Evolutionary conservation across 2,113 vertebrate genomes (phyloP), one percentile per base, ranked within the genome.

Genomic region (Emydura subglobosa): DNA sequence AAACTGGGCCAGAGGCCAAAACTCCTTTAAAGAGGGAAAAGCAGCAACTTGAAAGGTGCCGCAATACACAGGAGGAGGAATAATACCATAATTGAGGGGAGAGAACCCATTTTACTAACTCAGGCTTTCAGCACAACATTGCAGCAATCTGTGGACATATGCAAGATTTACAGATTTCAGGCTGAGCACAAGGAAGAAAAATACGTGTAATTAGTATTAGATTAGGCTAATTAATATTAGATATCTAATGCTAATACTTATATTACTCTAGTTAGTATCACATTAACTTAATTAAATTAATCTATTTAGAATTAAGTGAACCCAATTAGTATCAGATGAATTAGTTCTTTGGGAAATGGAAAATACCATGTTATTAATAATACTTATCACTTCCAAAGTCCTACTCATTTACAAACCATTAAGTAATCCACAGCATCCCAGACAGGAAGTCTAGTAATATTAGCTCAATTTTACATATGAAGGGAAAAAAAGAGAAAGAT

Each of bases 1-100:
- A 91, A 95, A 96, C 88, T 5, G 17, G 81, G 85, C 91, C 79
- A 90, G 53, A 1, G 47, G 94, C 61, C 76, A 82, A 93, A 92
- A 88, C 42, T 85, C 83, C 78, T 76, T 79, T 34, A 74, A 83
- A 94, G 82, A 6, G n/a, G 17, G 39, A 57, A 78, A 89, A 96
- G 50, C 1, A 86, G 88, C 54, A 83, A 44, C 53, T 68, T 88
- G 0, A 0, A 91, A 80, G 47, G 44, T 9, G 44, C n/a, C 55
- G 13, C 19, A 55, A 21, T 27, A 5, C 4, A 51, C 1, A 88
- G 90, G 85, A 87, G 93, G 79, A 55, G 50, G 88, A 78, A 94
- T 8, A 82, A 89, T 94, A 83, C 65, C 9, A 85, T 53, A 84
- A 25, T 93, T 93, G 11, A 74, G n/a, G 86, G 82, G 93, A 94